Percentiles rank a stretch among this genome's conserved stretches.
Evolutionary conservation across 2,113 vertebrate species (phyloP).

Genomic region (Toxostoma redivivum): DNA sequence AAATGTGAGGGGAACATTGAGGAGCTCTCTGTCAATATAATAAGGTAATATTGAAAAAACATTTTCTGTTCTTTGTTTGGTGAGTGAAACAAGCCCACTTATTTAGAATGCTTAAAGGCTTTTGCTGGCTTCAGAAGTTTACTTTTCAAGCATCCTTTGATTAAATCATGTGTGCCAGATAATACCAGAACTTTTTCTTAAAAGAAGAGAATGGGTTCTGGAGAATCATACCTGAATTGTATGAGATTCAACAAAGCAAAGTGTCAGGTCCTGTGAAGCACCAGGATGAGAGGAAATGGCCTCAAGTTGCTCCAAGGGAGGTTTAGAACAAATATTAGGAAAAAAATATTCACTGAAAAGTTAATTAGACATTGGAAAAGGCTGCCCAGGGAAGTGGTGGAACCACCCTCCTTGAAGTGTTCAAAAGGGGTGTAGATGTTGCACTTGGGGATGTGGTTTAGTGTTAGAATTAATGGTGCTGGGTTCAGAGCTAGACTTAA

Average conservation of each 20-base stretch:
- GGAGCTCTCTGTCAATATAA: not conserved
- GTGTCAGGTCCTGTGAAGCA: not conserved
- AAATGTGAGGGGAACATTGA: not conserved
- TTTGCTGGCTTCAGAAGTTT: not conserved
- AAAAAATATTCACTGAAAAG: not conserved
- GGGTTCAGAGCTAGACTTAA: not conserved
- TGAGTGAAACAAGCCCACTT: not conserved
- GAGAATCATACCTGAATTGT: not conserved
- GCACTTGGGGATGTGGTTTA: not conserved
- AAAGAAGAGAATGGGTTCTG: not conserved
- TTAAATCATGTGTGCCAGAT: not conserved
- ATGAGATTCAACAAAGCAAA: fast-evolving
- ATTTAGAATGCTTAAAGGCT: not conserved
- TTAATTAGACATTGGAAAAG: not conserved
- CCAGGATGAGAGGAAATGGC: not conserved
- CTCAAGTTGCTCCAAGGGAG: not conserved
- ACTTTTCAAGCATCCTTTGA: not conserved
- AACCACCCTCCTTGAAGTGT: not conserved
- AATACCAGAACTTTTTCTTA: not conserved
- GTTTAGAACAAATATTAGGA: not conserved
- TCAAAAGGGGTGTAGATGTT: not conserved
- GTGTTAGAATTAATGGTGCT: fast-evolving
- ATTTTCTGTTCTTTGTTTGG: not conserved
- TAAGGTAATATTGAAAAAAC: not conserved
- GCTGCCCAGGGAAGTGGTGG: not conserved